phyloP scores from a whole-genome alignment of 2,888 invertebrate species.

The Zhengitettix transpicula region DNA sequence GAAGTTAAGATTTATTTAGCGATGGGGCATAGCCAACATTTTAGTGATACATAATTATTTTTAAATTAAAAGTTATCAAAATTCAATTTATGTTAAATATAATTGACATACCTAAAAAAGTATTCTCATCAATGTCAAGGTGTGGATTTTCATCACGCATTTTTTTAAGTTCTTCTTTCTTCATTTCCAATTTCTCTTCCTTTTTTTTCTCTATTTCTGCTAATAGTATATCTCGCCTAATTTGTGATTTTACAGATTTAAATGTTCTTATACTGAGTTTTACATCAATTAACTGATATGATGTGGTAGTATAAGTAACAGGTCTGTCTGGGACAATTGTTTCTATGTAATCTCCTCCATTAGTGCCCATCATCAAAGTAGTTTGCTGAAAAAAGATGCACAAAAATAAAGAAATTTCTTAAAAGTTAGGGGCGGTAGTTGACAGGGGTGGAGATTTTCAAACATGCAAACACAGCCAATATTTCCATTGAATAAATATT shows the following conservation, averaged over 20 bases:
- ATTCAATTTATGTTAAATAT: no score
- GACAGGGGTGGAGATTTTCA: no score
- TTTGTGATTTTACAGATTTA: conserved; percentile 39
- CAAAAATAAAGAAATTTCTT: not conserved
- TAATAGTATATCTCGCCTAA: conserved; percentile 39
- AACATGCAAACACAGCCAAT: no score
- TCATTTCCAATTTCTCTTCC: conserved; percentile 31
- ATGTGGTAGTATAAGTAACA: conserved; percentile 27
- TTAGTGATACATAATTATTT: no score
- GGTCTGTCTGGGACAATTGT: conserved; percentile 28
- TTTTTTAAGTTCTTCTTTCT: conserved; percentile 39
- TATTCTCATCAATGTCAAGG: conserved; percentile 39
- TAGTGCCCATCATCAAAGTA: conserved; percentile 36
- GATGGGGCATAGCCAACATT: no score
- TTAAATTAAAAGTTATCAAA: no score
- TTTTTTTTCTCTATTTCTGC: conserved; percentile 34
- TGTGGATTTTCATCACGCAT: conserved; percentile 38
- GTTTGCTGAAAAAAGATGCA: conserved; percentile 19
- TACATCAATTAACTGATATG: conserved; percentile 26
- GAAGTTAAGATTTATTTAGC: no score
- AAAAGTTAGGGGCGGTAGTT: no score
- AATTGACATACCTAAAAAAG: conserved; percentile 35
- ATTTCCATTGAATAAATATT: no score
- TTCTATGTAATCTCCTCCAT: conserved; percentile 36
- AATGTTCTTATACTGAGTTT: conserved; percentile 29